Evolutionary conservation across 2,113 vertebrate genomes (phyloP), one percentile per base, ranked within the genome.

Genomic region (Scomber colias): DNA sequence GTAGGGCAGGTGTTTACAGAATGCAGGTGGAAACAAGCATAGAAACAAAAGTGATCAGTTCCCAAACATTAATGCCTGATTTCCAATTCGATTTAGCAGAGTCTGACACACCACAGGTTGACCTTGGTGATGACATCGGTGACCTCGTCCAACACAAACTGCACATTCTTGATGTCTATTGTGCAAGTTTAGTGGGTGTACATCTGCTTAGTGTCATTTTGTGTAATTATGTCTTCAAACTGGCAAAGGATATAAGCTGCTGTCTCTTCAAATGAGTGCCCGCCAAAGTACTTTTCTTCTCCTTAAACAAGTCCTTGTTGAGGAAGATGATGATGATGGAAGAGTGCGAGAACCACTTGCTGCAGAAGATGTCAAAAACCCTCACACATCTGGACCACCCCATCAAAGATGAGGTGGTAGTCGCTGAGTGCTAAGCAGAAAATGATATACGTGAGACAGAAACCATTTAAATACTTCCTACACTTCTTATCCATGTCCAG

Each of bases 311-410:
- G 92, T 99, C 98, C 89, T 99, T 99, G 93, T 99, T 99, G 93
- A 99, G 99, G 80, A 99, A 94, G 92, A 99, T 99, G 82, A 99
- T 97, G 87, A 99, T 99, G 95, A 99, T 98, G 50, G 98, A 98
- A 0, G 97, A 99, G 75, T 95, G 96, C 1, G 96, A 99, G 90
- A 99, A 99, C 98, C 98, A 99, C 63, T 99, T 99, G 95, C 99
- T 99, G 92, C 98, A 99, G 87, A 99, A 99, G 93, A 97, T 98
- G 95, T 99, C 98, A 11, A 99, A 99, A 17, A 99, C 95, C 89
- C 99, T 99, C 98, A 98, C 99, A 98, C 98, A 99, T 99, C 21
- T 97, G 98, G 88, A 99, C 99, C 76, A 90, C 35, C 7, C 99
- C 98, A 0, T 97, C 98, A 89, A 99, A 66, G 61, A 99, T 97